These are phyloP conservation scores for Vicugna pacos DNA, from an alignment of 2,113 vertebrate genomes.

Conservation along the genomic window DNA sequence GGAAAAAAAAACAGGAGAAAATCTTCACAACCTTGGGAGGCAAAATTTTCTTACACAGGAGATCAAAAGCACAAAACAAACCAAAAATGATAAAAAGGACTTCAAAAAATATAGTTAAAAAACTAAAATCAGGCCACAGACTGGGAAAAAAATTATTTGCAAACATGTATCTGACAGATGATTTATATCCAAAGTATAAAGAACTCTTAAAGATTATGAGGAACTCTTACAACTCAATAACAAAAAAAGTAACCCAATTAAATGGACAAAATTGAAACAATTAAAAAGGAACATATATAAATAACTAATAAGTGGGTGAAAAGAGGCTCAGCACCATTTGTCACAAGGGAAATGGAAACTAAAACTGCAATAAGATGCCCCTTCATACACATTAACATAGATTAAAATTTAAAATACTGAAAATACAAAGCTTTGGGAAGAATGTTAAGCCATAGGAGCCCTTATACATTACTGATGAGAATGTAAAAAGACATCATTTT, in stretches of 20 bases:
- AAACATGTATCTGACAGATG: background rate
- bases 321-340: background rate
- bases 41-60: background rate
- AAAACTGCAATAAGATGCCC: background rate
- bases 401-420: background rate
- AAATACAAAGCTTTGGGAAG: background rate
- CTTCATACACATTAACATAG: background rate
- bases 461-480: background rate
- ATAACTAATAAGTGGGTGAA: background rate
- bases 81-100: background rate
- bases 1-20: background rate
- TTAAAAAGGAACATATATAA: background rate
- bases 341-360: background rate
- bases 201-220: background rate
- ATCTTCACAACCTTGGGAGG: background rate
- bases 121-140: background rate
- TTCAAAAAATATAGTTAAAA: background rate
- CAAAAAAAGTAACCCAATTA: background rate
- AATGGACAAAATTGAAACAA: background rate
- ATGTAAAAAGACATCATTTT: background rate
- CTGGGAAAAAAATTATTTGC: background rate
- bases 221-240: background rate
- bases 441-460: background rate
- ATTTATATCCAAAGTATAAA: background rate
- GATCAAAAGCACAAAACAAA: slow-evolving; percentile 31